A percentile compares a stretch with the other conserved stretches of the same genome.
Evolutionary conservation across 2,797 vertebrate genomes (phyloP).

Genomic region (Perdix hodgsoniae): DNA sequence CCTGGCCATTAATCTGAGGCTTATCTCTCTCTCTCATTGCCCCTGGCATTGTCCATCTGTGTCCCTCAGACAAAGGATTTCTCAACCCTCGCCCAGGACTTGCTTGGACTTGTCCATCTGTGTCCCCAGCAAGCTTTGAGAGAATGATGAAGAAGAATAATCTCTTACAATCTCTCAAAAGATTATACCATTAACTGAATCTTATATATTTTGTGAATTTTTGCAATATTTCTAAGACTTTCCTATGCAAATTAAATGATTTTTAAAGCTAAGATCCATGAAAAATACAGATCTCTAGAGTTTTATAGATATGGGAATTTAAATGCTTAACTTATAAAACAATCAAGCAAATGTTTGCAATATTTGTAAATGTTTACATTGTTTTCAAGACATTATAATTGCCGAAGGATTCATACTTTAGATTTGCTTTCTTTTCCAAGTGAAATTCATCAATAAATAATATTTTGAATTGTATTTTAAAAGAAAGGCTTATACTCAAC

Average conservation of each 20-base stretch:
- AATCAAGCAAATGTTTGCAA: background rate
- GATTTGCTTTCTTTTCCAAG: background rate
- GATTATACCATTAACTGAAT: background rate
- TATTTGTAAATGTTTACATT: background rate
- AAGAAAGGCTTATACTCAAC: background rate
- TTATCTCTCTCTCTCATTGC: too few relatives aligned
- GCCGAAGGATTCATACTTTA: background rate
- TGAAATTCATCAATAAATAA: background rate
- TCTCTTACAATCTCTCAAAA: background rate
- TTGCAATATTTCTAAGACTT: background rate
- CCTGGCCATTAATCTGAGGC: too few relatives aligned
- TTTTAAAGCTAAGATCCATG: background rate
- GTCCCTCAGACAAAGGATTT: too few relatives aligned
- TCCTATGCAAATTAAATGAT: background rate
- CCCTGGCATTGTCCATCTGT: too few relatives aligned
- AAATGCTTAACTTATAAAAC: background rate
- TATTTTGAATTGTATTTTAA: background rate
- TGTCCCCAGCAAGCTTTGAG: too few relatives aligned
- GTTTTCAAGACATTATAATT: background rate
- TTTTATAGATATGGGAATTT: background rate
- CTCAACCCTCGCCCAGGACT: too few relatives aligned
- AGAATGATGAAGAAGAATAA: too few relatives aligned
- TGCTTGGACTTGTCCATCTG: too few relatives aligned
- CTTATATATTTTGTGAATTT: background rate
- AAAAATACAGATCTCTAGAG: background rate